Evolutionary conservation across 2,888 invertebrate genomes (phyloP), one percentile per base, ranked within the genome.

Genomic region (Drosophila paranaensis): DNA sequence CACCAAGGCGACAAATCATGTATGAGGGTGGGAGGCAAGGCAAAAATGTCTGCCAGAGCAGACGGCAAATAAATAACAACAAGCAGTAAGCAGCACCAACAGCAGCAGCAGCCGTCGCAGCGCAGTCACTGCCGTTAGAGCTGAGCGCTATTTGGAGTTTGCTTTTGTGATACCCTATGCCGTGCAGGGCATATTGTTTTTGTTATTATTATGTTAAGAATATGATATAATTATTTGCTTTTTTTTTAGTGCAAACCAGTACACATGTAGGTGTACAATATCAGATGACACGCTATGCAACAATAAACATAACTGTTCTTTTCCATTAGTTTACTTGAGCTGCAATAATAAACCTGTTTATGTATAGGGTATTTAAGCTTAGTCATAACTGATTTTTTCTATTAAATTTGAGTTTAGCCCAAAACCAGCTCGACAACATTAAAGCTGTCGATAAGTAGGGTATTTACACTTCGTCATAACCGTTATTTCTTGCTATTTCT

Each of bases 1-100:
- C 53, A 53, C 9, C 81, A 81, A 77, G 67, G 81, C 77, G 79
- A 77, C 74, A 70, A 65, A 77, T 50, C 48, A 20, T 56, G 27
- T 67, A 78, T 57, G 58, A 35, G 71, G 65, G 60, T 56, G 75
- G 62, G 60, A 53, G 66, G 56, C 60, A 72, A 57, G 27, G 48
- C 62, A 46, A 54, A 57, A 42, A 63, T 73, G 68, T 78, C 76
- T 64, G 51, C 56, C 55, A 69, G 55, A 74, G 64, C 74, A 74
- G 55, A 77, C 61, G 40, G 60, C 54, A 66, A 60, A 69, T 42
- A 58, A 77, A 78, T 55, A 69, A 65, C 48, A 74, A 43, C 58
- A 58, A 64, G 9, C 45, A 61, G 14, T 8, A 20, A 40, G 16
- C 39, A 58, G 25, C 37, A 6, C 25, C 51, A 6, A 37, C 35